Percentiles rank a stretch among this genome's conserved stretches.
Evolutionary conservation across 2,113 vertebrate species (phyloP).

Genomic region (Rhinopomastus cyanomelas): DNA sequence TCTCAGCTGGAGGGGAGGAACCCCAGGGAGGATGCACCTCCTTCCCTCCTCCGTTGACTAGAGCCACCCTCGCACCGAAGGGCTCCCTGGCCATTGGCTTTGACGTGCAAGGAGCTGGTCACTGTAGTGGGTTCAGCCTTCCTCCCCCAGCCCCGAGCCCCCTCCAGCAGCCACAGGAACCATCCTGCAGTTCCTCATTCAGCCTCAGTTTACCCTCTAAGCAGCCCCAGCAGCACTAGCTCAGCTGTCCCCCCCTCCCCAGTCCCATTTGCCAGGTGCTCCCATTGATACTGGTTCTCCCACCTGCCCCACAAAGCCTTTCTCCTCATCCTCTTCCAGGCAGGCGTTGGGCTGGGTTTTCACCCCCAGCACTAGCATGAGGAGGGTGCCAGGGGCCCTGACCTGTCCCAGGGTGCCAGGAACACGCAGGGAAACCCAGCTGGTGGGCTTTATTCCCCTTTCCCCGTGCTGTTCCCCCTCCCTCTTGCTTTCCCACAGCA

Average conservation of each 20-base stretch:
- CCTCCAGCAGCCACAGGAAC: slow-evolving; percentile 45
- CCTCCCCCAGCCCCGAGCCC: slow-evolving; percentile 24
- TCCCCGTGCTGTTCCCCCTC: background rate
- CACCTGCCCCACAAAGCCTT: background rate
- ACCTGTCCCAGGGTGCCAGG: background rate
- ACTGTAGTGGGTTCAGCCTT: slow-evolving; percentile 52
- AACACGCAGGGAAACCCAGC: background rate
- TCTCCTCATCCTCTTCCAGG: background rate
- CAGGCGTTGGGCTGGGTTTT: background rate
- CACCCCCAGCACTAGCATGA: background rate
- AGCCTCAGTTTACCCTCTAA: slow-evolving; percentile 63
- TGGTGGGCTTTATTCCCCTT: background rate
- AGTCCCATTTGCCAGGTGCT: slow-evolving; percentile 28
- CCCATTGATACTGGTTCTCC: background rate
- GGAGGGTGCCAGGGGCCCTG: background rate
- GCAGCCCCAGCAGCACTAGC: slow-evolving; percentile 38
- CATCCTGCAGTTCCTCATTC: slow-evolving; percentile 57
- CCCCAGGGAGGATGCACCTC: background rate
- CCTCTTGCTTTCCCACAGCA: background rate
- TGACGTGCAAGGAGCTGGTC: slow-evolving; percentile 56
- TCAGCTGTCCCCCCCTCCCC: slow-evolving; percentile 39
- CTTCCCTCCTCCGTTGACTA: background rate
- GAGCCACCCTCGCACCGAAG: no score
- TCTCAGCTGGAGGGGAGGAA: background rate
- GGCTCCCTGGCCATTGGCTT: no score